Percentiles rank a stretch among this genome's conserved stretches.
Conservation (phyloP, 1,140 invertebrate species). For the Drosophila bocqueti region DNA sequence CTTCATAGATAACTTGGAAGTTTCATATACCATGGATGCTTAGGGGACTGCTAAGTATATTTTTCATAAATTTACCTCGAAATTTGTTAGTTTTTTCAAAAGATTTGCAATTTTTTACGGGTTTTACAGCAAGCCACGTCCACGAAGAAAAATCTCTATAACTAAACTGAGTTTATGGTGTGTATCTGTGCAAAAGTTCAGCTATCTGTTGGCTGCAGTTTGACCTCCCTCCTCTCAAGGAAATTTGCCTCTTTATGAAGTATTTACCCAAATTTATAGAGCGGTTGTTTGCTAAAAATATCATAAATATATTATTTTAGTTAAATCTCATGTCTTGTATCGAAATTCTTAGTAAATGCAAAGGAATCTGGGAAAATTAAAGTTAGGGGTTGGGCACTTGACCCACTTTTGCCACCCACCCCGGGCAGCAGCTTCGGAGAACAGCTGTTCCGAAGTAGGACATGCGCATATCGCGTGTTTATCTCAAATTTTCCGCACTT, state of each 20-base stretch:
- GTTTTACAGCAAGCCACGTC: constrained; percentile 65
- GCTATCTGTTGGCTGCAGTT: constrained; percentile 36
- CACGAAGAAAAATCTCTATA: constrained; percentile 82
- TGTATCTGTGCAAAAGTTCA: constrained; percentile 65
- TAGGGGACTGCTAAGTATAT: background rate
- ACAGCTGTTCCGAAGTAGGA: constrained; percentile 66
- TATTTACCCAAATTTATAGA: background rate
- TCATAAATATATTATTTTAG: too few species aligned
- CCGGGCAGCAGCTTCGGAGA: constrained; percentile 33
- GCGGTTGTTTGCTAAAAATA: background rate
- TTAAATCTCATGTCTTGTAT: background rate
- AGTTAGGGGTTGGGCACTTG: constrained; percentile 47
- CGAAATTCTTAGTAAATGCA: background rate
- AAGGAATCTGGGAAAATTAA: constrained; percentile 26
- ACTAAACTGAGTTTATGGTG: constrained; percentile 69
- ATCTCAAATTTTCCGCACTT: constrained; percentile 51
- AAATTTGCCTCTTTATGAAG: background rate
- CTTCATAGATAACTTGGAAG: constrained; percentile 12
- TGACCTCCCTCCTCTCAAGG: background rate
- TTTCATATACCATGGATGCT: constrained; percentile 27
- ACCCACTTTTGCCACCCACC: constrained; percentile 68
- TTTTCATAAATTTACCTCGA: constrained; percentile 71
- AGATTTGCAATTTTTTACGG: constrained; percentile 85
- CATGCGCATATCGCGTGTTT: constrained; percentile 74
- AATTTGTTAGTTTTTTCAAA: constrained; percentile 85